phyloP scores from a whole-genome alignment of 1,140 invertebrate species.

The Laupala kohalensis region DNA sequence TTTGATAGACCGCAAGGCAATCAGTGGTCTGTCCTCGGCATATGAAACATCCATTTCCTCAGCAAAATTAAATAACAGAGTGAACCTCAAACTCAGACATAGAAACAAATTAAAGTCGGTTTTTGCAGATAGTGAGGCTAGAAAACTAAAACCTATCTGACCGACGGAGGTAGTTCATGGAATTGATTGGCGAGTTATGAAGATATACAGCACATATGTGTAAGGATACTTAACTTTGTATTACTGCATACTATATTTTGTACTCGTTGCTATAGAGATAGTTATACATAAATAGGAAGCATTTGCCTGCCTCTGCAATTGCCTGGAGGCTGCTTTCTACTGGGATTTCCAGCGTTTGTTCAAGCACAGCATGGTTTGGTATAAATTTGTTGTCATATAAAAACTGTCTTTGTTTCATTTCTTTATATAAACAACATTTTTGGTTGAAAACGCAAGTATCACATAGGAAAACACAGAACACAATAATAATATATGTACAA shows the following conservation, averaged over 20 bases:
- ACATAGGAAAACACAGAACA: conserved; percentile 12
- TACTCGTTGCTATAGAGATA: conserved; percentile 15
- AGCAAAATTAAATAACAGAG: neutral
- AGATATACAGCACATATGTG: conserved; percentile 2
- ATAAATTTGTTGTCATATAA: conserved; percentile 14
- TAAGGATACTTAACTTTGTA: conserved; percentile 1
- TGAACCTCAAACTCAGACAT: neutral
- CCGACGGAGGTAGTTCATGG: conserved; percentile 12
- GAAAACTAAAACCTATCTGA: conserved; percentile 1
- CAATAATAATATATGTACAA: conserved; percentile 9
- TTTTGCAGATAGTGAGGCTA: conserved; percentile 3
- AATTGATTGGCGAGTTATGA: conserved; percentile 4
- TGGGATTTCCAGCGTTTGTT: conserved; percentile 1
- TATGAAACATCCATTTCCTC: too few species aligned
- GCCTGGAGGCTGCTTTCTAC: neutral
- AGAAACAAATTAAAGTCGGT: neutral
- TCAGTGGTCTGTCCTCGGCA: too few species aligned
- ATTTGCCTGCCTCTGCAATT: conserved; percentile 6
- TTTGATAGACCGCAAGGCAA: too few species aligned
- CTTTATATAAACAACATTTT: conserved; percentile 16
- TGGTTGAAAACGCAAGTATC: conserved; percentile 16
- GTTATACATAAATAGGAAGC: conserved; percentile 15
- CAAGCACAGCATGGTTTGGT: conserved; percentile 13
- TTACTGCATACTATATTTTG: conserved; percentile 13
- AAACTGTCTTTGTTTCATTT: conserved; percentile 13